Conservation (phyloP, 2,888 invertebrate genomes). For the Ceramica pisi region DNA sequence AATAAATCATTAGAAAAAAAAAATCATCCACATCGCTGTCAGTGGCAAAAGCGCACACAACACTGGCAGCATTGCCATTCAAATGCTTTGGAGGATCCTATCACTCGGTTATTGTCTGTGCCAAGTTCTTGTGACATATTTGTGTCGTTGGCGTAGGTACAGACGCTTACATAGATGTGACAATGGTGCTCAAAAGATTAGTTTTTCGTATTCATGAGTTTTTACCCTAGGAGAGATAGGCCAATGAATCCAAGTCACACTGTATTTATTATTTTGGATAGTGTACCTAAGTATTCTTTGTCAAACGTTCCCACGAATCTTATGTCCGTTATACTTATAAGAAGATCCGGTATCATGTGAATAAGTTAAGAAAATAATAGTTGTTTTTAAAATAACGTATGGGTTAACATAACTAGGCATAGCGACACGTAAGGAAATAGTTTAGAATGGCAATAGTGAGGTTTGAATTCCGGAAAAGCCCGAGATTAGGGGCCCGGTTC, state of each 20-base stretch:
- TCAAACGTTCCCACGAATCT: conserved; percentile 35
- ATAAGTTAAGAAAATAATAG: conserved; percentile 18
- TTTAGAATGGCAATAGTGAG: not conserved
- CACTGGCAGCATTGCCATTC: too few relatives aligned
- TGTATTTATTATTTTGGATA: not conserved
- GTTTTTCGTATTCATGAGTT: not conserved
- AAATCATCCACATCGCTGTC: too few relatives aligned
- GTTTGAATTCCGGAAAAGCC: too few relatives aligned
- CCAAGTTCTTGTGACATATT: too few relatives aligned
- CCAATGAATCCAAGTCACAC: not conserved
- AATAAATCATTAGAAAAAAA: too few relatives aligned
- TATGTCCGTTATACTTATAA: not conserved
- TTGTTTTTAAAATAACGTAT: conserved; percentile 11
- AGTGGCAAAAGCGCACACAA: too few relatives aligned
- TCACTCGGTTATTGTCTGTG: too few relatives aligned
- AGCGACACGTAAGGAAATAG: not conserved
- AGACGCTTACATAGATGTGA: too few relatives aligned
- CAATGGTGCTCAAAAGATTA: too few relatives aligned
- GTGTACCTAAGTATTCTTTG: conserved; percentile 1
- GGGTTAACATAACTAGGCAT: conserved; percentile 10
- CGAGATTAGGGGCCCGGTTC: too few relatives aligned
- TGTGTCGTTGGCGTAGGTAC: too few relatives aligned
- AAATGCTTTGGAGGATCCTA: too few relatives aligned
- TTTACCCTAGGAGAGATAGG: not conserved
- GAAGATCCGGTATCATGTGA: conserved; percentile 44